Conservation (phyloP, 2,113 vertebrate species). For the Entomyzon cyanotis region DNA sequence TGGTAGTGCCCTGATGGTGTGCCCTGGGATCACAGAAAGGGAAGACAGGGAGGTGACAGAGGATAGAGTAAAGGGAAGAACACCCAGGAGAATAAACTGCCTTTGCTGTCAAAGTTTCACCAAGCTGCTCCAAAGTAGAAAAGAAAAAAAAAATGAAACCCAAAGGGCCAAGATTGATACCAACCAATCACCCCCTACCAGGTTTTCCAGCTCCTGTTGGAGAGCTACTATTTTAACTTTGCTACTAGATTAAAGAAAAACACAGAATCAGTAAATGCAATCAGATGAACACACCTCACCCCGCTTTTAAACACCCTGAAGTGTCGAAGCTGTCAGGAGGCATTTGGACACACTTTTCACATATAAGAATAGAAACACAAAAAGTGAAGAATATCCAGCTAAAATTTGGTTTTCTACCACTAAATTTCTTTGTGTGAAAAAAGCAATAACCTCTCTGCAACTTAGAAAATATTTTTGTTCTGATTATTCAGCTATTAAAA, state of each 20-base stretch:
- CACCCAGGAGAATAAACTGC: background rate
- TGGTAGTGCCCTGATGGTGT: background rate
- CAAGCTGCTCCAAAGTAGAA: background rate
- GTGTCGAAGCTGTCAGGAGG: constrained; percentile 43
- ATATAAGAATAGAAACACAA: constrained; percentile 15
- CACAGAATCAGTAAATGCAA: background rate
- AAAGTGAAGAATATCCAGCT: background rate
- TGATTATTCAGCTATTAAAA: constrained; percentile 73
- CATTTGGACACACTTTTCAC: constrained; percentile 25
- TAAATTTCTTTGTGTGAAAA: constrained; percentile 55
- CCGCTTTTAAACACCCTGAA: background rate
- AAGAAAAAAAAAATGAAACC: background rate
- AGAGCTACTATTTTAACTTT: background rate
- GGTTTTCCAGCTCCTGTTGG: background rate
- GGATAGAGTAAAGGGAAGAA: background rate
- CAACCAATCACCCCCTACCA: background rate
- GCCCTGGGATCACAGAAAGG: background rate
- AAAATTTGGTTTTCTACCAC: constrained; percentile 34
- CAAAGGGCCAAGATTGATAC: background rate
- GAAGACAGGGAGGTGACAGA: background rate
- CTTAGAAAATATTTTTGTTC: constrained; percentile 61
- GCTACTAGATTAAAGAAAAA: constrained; percentile 22
- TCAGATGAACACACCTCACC: background rate
- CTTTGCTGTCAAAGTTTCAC: background rate
- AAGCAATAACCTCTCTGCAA: constrained; percentile 63